Evolutionary conservation across 2,888 invertebrate genomes (phyloP), one percentile per base, ranked within the genome.

Genomic region (Orchestes rusci): DNA sequence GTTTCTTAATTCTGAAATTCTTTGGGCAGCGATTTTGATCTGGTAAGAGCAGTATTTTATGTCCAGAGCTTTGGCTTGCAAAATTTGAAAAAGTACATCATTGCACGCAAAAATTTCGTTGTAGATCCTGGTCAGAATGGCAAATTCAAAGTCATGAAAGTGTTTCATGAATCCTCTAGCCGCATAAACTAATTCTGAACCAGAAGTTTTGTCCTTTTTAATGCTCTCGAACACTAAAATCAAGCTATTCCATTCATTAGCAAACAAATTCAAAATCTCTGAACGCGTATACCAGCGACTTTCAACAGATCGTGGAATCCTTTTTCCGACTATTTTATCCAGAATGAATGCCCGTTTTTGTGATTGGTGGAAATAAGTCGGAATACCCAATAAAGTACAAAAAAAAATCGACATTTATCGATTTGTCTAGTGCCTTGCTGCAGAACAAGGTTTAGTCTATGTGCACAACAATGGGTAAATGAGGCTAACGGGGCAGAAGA

Each of bases 281-380:
- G 19, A 35, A 17, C 13, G 10, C n/a, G 35, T 16, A 33, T 33
- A 35, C 35, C 35, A 35, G 7, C 35, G n/a, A 4, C 19, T 35
- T 35, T 19, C 35, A 3, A 19, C 12, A 7, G 35, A 7, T 15
- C 33, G n/a, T n/a, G n/a, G 15, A 15, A 16, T 15, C 16, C 33
- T 16, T 16, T 34, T 29, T 19, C 35, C 34, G 2, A 45, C 18
- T 28, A 45, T 31, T 40, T 17, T 12, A 31, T 45, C 34, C 12
- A 45, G 36, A 30, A 40, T 19, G 43, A 29, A 42, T 12, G 50
- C 37, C 19, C 45, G 28, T 33, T 48, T 50, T 3, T 44, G 36
- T 27, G 53, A 53, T 19, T 48, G 38, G 10, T 30, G 4, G 8
- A 39, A 39, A 16, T 23, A 39, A 10, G 8, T 27, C 31, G 39